Percentiles rank a stretch among this genome's conserved stretches.
These are phyloP conservation scores for Gastracanthus pulcherrimus DNA, from an alignment of 2,888 invertebrate species.

Conservation along the genomic window DNA sequence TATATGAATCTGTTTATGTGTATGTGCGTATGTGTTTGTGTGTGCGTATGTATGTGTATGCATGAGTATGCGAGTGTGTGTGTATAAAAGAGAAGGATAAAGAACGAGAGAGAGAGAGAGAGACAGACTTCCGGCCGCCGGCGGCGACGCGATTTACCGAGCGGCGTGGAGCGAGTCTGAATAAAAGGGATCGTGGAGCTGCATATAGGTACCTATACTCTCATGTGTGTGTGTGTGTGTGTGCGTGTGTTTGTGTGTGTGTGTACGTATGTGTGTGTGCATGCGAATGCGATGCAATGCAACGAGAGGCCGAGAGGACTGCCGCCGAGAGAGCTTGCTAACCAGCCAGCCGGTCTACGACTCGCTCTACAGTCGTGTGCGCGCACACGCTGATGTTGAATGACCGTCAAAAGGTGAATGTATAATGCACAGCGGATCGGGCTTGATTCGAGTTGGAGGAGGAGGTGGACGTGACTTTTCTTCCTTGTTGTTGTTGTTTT, in stretches of 20 bases:
- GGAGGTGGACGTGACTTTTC: no score
- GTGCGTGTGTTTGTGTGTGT: slow-evolving; percentile 13
- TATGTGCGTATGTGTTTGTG: neutral
- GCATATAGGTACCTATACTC: no score
- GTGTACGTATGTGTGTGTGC: neutral
- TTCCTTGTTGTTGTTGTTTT: no score
- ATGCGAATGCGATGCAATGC: no score
- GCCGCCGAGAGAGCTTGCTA: no score
- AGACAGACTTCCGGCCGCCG: slow-evolving; percentile 33
- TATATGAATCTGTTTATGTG: no score
- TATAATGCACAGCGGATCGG: no score
- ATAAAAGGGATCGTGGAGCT: slow-evolving; percentile 49
- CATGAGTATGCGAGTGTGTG: neutral
- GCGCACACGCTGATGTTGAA: no score
- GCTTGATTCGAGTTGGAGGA: no score
- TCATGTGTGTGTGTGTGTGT: slow-evolving; percentile 1
- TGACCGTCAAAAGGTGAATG: slow-evolving; percentile 21
- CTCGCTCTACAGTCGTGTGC: no score
- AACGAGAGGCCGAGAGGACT: no score
- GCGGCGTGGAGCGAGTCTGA: slow-evolving; percentile 32
- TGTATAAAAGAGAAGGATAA: neutral
- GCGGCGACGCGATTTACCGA: slow-evolving; percentile 5
- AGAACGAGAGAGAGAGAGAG: slow-evolving; percentile 9
- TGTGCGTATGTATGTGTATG: neutral
- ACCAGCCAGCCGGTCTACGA: no score